These are phyloP conservation scores for Galerucella calmariensis DNA, from an alignment of 2,888 invertebrate species.

Conservation along the genomic window DNA sequence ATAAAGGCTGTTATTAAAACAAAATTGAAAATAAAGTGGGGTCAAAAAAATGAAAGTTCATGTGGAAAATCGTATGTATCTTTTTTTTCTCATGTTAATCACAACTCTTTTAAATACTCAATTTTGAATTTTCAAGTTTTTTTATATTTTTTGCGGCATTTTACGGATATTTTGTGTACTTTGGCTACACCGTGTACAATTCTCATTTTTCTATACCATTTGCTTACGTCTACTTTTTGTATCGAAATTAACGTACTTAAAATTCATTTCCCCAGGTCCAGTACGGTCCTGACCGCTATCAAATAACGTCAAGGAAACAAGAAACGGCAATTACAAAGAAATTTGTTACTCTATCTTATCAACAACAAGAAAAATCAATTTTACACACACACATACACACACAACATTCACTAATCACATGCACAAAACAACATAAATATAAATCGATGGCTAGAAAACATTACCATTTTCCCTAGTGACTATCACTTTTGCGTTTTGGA, in stretches of 20 bases:
- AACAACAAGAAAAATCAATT: constrained; percentile 37
- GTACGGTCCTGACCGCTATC: background rate
- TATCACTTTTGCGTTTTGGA: constrained; percentile 55
- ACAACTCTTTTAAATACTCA: no score
- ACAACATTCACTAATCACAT: constrained; percentile 8
- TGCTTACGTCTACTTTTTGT: no score
- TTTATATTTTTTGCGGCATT: no score
- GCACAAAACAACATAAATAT: constrained; percentile 5
- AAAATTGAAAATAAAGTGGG: no score
- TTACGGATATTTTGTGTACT: no score
- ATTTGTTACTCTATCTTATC: constrained; percentile 27
- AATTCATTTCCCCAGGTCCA: background rate
- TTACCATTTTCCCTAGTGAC: constrained; percentile 48
- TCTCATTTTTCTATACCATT: no score
- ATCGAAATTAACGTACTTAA: background rate
- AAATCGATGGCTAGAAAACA: constrained; percentile 26
- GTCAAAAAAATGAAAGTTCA: no score
- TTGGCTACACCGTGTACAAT: no score
- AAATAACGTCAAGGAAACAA: constrained; percentile 3
- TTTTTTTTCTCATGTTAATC: no score
- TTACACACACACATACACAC: background rate
- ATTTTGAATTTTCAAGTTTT: no score
- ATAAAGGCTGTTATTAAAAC: no score
- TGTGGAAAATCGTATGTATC: no score
- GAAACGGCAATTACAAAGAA: constrained; percentile 26